These are phyloP conservation scores for Colostygia pectinataria DNA, from an alignment of 2,888 invertebrate species.

Conservation along the genomic window DNA sequence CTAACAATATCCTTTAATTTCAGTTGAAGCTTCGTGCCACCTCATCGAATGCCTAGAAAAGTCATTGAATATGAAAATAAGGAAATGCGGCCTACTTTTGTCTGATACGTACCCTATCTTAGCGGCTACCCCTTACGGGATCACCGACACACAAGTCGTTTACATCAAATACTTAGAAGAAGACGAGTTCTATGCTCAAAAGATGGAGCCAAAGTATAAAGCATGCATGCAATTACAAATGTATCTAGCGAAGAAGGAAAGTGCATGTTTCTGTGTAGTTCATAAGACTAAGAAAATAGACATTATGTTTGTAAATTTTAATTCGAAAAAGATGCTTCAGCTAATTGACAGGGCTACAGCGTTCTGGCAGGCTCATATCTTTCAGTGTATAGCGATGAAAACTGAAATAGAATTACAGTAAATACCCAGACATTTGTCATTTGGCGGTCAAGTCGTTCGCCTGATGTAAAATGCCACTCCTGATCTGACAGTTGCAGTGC, in stretches of 20 bases:
- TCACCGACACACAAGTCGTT: background rate
- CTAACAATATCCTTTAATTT: background rate
- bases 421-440: no score
- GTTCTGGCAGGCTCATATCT: slow-evolving; percentile 2
- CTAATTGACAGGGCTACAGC: background rate
- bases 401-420: no score
- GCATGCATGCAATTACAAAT: slow-evolving; percentile 1
- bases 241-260: background rate
- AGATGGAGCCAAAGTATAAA: background rate
- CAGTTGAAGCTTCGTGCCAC: no score
- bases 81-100: background rate
- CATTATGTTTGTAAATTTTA: background rate
- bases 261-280: background rate
- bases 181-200: background rate
- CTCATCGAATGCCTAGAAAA: background rate
- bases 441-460: no score
- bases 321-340: background rate
- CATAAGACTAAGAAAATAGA: background rate
- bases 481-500: no score
- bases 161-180: background rate
- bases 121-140: slow-evolving; percentile 1
- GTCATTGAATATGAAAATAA: background rate
- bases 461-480: no score
- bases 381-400: background rate
- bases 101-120: background rate